Evolutionary conservation across 2,888 invertebrate species (phyloP).

Genomic region (Platerodrilus igneus): DNA sequence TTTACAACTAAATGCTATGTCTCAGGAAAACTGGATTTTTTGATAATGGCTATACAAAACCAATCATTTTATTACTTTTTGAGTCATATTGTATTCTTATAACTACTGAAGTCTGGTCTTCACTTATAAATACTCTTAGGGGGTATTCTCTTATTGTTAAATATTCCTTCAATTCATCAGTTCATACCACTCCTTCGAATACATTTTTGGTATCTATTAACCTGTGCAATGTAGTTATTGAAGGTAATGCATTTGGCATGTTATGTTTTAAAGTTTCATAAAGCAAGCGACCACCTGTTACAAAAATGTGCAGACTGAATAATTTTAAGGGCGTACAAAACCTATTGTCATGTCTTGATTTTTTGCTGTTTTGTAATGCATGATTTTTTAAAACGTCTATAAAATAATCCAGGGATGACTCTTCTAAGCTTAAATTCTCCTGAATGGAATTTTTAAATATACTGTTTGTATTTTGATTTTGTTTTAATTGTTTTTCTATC

Average conservation of each 20-base stretch:
- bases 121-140: not conserved
- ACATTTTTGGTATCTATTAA: not conserved
- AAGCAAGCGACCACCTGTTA: not conserved
- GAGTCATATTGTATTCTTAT: not conserved
- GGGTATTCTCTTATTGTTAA: not conserved
- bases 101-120: constrained; percentile 4
- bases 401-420: too few relatives aligned
- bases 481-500: too few relatives aligned
- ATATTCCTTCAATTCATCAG: not conserved
- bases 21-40: constrained; percentile 2
- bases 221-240: not conserved
- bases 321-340: too few relatives aligned
- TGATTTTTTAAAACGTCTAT: too few relatives aligned
- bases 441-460: too few relatives aligned
- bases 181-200: not conserved
- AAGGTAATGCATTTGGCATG: not conserved
- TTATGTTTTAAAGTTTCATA: not conserved
- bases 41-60: too few relatives aligned
- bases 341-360: too few relatives aligned
- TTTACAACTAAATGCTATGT: too few relatives aligned
- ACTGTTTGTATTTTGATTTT: too few relatives aligned
- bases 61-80: constrained; percentile 1
- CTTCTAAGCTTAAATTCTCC: too few relatives aligned
- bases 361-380: too few relatives aligned
- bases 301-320: constrained; percentile 1